phyloP scores from a whole-genome alignment of 2,888 invertebrate species.

The Eilema depressum region DNA sequence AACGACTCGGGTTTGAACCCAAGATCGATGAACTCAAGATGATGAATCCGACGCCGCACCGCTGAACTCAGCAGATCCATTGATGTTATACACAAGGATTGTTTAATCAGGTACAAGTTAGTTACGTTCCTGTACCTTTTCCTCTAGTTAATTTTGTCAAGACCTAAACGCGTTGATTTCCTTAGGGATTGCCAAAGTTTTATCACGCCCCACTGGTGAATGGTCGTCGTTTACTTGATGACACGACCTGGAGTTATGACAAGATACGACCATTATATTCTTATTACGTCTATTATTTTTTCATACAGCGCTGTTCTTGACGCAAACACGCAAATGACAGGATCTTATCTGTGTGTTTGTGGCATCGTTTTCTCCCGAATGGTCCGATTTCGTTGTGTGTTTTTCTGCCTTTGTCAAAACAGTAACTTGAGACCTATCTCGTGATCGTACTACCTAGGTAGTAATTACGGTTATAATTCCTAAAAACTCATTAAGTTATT shows the following conservation, averaged over 20 bases:
- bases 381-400: neutral
- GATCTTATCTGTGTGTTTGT: no score
- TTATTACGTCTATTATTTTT: conserved; percentile 15
- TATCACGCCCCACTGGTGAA: conserved; percentile 37
- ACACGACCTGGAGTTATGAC: conserved; percentile 30
- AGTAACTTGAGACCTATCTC: neutral
- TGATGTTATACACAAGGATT: conserved; percentile 26
- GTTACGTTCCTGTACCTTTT: conserved; percentile 27
- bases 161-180: conserved; percentile 55
- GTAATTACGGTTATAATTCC: neutral
- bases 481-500: no score
- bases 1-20: neutral
- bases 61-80: neutral
- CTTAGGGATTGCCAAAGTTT: conserved; percentile 52
- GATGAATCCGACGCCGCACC: neutral
- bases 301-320: neutral
- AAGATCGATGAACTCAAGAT: no score
- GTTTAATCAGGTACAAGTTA: conserved; percentile 30
- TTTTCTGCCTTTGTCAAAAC: neutral
- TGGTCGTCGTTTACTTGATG: conserved; percentile 40
- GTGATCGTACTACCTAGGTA: neutral
- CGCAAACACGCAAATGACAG: neutral
- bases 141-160: conserved; percentile 48
- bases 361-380: neutral
- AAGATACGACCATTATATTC: conserved; percentile 12